Base-by-base conservation (phyloP, 1,140 invertebrate species). In the Philopotamus ludificatus region DNA sequence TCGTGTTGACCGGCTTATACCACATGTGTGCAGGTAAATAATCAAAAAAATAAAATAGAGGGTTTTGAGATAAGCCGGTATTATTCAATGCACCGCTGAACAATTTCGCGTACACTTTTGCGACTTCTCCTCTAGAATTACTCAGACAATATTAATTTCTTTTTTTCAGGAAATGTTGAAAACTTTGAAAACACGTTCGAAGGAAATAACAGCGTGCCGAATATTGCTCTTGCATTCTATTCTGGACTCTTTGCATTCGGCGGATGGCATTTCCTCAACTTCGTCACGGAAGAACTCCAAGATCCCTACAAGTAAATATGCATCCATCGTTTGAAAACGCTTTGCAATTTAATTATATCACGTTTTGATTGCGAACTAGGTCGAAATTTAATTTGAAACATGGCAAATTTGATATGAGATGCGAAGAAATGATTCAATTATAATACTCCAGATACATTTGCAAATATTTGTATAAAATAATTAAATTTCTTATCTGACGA, bases 231-330 rank as follows among this genome's bases (percentile, higher is more conserved):
- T 45, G 92, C 93, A 0, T 95, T 96, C 72, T 97, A 96, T 76
- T 92, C 91, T 0, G 94, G 94, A n/a, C 81, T 97, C 0, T 98
- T 97, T 82, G 94, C 95, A n/a, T 98, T 97, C 76, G 93, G 94
- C 50, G 95, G 95, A 42, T 97, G 92, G 92, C 94, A 95, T 76
- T 94, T 91, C 76, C 82, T 96, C 41, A 96, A 96, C 79, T 95
- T 95, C 77, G 92, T 97, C 25, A 94, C 94, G 18, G 93, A 95
- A 80, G 95, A 98, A 78, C 82, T 97, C 10, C 89, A 95, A 76
- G 91, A 97, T 78, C 95, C 94, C 8, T 91, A 93, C 82, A 93
- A 87, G 92, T 95, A 76, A 85, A 84, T n/a, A n/a, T n/a, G n/a
- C n/a, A n/a, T n/a, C n/a, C n/a, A n/a, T n/a, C n/a, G n/a, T n/a